These are phyloP conservation scores for Syndactyla subalaris DNA, from an alignment of 2,797 vertebrate species.

Conservation along the genomic window DNA sequence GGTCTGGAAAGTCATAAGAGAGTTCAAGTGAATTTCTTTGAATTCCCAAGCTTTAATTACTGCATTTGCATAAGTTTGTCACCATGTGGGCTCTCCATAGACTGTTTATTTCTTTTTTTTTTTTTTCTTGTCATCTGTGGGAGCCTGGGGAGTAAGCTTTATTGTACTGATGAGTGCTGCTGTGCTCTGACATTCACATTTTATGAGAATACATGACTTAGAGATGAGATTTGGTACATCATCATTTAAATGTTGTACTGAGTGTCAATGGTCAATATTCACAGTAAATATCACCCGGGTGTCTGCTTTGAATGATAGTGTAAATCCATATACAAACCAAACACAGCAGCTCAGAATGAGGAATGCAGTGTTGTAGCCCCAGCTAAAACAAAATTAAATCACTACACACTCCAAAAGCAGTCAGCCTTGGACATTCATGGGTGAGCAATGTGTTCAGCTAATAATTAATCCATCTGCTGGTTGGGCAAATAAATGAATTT, in stretches of 20 bases:
- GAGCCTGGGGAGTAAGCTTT: constrained; percentile 14
- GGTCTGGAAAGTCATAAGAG: background rate
- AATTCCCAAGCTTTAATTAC: constrained; percentile 59
- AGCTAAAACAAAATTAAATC: background rate
- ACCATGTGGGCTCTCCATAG: background rate
- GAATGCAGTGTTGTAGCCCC: background rate
- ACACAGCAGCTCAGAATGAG: background rate
- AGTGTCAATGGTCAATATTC: background rate
- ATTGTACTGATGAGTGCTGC: background rate
- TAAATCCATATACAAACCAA: background rate
- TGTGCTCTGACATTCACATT: background rate
- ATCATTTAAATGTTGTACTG: background rate
- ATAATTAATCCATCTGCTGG: accelerated
- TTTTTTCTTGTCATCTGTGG: background rate
- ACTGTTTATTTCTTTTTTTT: background rate
- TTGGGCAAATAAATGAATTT: background rate
- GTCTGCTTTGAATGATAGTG: background rate
- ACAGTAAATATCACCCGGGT: background rate
- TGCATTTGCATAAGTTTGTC: constrained; percentile 57
- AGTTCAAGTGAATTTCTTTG: constrained; percentile 53
- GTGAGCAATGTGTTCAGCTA: background rate
- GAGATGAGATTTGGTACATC: background rate
- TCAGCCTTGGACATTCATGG: background rate
- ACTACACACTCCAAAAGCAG: background rate
- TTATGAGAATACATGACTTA: constrained; percentile 4